Base-by-base conservation (phyloP, 2,797 vertebrate genomes). In the Heterohyrax brucei region DNA sequence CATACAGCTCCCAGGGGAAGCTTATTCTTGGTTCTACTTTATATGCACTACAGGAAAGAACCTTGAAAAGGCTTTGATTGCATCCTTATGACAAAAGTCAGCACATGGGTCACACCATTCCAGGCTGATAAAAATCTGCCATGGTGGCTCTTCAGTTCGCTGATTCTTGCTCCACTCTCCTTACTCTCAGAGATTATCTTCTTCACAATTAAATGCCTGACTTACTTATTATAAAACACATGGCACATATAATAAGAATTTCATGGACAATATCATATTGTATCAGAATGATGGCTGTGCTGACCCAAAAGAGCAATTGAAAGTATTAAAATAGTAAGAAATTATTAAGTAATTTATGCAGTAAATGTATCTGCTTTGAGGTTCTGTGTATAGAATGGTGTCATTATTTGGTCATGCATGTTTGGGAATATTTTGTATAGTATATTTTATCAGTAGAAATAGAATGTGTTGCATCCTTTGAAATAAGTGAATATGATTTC, bases 151-250 rank as follows among this genome's bases (percentile, higher is more conserved):
- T 73, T 62, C 13, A 33, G 50, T 87, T 81, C 72, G 59, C 73
- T 56, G 16, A 76, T 46, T 81, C 28, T 84, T 95, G 39, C 33
- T 50, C 26, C 50, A 26, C 10, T 83, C 1, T 22, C n/a, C 10
- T 94, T 91, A 44, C 39, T 30, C 48, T 59, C 26, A 70, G 81
- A 80, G 77, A 91, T 24, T 89, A 62, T 88, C 86, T 86, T 78
- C 30, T 80, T 95, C 82, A 95, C 56, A 91, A 64, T 95, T 94
- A 95, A 39, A 70, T 46, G 75, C 33, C 44, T 89, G 87, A 72
- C 44, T 91, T 93, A 75, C 30, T 95, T 82, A 64, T 96, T 85
- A 93, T 53, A 82, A 94, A 93, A 91, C 30, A 50, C 75, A 70
- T 95, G 89, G 22, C 59, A 73, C 53, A 61, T 24, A 48, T 44